Evolutionary conservation across 2,113 vertebrate species (phyloP).

Genomic region (Percina caprodes): DNA sequence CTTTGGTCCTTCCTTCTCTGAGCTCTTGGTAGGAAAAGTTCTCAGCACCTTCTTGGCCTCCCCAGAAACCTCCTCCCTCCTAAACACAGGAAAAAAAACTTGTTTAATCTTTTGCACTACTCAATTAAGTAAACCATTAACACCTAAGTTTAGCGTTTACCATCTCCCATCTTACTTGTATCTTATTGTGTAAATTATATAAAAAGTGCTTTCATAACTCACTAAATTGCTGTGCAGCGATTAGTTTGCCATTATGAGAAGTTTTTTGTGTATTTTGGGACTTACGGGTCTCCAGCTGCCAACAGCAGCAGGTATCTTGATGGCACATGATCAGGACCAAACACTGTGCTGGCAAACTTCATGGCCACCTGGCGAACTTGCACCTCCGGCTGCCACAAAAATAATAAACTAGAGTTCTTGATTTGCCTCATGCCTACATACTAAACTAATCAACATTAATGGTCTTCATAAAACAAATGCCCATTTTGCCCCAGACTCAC

Average conservation of each 20-base stretch:
- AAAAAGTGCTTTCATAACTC: not conserved
- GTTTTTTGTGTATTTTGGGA: slow-evolving; percentile 34
- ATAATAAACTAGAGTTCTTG: not conserved
- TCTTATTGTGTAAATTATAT: not conserved
- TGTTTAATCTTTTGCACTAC: not conserved
- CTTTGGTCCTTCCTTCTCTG: slow-evolving; percentile 88
- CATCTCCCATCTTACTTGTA: not conserved
- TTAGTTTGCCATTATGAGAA: not conserved
- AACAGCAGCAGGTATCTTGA: slow-evolving; percentile 96
- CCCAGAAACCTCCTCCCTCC: slow-evolving; percentile 93
- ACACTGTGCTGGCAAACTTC: slow-evolving; percentile 97
- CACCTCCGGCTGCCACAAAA: slow-evolving; percentile 90
- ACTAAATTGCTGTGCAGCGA: not conserved
- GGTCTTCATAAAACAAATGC: not conserved
- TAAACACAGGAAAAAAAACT: slow-evolving; percentile 57
- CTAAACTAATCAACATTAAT: not conserved
- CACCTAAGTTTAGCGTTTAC: not conserved
- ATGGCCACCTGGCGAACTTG: slow-evolving; percentile 98
- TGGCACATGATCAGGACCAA: slow-evolving; percentile 94
- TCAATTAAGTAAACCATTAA: not conserved
- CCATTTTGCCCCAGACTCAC: slow-evolving; percentile 69
- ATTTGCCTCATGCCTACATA: not conserved
- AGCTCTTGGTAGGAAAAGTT: slow-evolving; percentile 84
- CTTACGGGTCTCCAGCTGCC: slow-evolving; percentile 98
- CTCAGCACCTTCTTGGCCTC: slow-evolving; percentile 93